Conservation (phyloP, 1,140 invertebrate genomes). For the Penaeus japonicus region DNA sequence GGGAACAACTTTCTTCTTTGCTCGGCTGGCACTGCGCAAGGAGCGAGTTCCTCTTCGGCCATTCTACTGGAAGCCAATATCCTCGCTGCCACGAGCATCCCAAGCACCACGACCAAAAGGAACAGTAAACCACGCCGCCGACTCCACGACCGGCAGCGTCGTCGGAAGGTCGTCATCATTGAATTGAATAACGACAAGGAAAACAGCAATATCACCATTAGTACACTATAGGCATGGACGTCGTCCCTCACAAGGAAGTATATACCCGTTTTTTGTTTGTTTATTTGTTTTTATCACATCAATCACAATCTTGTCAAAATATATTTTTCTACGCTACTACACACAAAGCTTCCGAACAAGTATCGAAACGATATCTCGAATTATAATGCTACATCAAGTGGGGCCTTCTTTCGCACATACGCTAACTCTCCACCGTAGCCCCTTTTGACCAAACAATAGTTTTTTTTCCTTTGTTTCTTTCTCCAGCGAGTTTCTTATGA, state of each 20-base stretch:
- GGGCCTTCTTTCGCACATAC: too few species aligned
- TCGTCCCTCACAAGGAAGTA: neutral
- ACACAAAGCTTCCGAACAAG: too few species aligned
- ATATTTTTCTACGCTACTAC: too few species aligned
- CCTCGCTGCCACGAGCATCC: neutral
- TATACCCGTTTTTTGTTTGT: too few species aligned
- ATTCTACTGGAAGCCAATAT: neutral
- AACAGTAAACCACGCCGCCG: neutral
- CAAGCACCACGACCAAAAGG: slow-evolving; percentile 10
- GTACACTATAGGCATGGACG: neutral
- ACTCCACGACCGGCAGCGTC: slow-evolving; percentile 20
- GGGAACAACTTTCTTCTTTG: slow-evolving; percentile 42
- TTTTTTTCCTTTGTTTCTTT: too few species aligned
- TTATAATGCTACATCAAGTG: too few species aligned
- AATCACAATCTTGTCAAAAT: too few species aligned
- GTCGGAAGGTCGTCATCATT: neutral
- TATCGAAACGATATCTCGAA: too few species aligned
- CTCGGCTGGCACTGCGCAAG: slow-evolving; percentile 35
- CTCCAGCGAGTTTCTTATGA: too few species aligned
- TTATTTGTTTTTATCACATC: too few species aligned
- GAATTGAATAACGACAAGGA: neutral
- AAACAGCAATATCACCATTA: neutral
- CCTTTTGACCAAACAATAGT: too few species aligned
- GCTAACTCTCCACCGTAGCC: too few species aligned
- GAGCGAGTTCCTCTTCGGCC: neutral